Evolutionary conservation across 2,888 invertebrate species (phyloP).

Genomic region (Agriopis leucophaearia): DNA sequence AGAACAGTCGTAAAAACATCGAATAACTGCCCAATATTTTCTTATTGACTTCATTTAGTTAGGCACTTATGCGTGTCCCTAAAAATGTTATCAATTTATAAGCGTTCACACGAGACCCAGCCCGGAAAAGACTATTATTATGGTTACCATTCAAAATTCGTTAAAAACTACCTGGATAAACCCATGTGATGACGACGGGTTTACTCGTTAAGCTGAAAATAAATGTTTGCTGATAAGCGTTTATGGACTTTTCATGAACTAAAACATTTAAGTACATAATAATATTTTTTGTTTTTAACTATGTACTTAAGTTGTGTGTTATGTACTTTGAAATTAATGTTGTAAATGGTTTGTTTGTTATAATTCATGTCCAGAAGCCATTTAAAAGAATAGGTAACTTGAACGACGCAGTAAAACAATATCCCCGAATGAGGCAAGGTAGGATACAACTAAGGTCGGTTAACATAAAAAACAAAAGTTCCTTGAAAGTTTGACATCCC

Average conservation of each 20-base stretch:
- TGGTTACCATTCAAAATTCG: slow-evolving; percentile 22
- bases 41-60: slow-evolving; percentile 42
- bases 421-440: slow-evolving; percentile 32
- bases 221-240: not conserved
- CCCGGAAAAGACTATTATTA: slow-evolving; percentile 29
- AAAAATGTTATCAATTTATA: slow-evolving; percentile 45
- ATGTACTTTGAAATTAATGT: too few species aligned
- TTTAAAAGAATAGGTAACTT: slow-evolving; percentile 15
- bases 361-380: slow-evolving; percentile 7
- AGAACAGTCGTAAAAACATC: slow-evolving; percentile 43
- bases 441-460: slow-evolving; percentile 33
- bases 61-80: slow-evolving; percentile 32
- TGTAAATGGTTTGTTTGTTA: not conserved
- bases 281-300: too few species aligned
- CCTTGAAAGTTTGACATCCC: slow-evolving; percentile 57
- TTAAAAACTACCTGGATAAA: not conserved
- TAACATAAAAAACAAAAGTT: slow-evolving; percentile 56
- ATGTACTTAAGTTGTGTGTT: too few species aligned
- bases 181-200: not conserved
- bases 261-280: not conserved
- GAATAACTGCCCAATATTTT: slow-evolving; percentile 44
- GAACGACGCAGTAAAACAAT: slow-evolving; percentile 33
- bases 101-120: slow-evolving; percentile 36
- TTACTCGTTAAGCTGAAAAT: slow-evolving; percentile 7
- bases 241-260: not conserved